These are phyloP conservation scores for Sinentomon sp. DNA, from an alignment of 2,888 invertebrate species.

Conservation along the genomic window DNA sequence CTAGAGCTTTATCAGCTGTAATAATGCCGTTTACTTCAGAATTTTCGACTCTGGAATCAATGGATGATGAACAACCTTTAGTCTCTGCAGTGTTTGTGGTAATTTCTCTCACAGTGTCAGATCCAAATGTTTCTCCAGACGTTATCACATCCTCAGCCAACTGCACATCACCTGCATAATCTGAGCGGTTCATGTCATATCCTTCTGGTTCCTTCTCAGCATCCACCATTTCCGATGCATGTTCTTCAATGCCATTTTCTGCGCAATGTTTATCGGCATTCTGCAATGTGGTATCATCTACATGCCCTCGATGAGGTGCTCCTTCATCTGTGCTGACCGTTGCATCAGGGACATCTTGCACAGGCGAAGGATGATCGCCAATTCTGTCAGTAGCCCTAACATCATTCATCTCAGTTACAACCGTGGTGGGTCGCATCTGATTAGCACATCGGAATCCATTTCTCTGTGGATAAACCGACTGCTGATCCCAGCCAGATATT, in stretches of 20 bases:
- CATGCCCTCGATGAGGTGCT: neutral
- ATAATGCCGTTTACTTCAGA: no score
- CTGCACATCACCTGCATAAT: no score
- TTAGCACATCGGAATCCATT: conserved; percentile 12
- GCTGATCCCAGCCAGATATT: conserved; percentile 73
- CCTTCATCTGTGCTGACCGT: neutral
- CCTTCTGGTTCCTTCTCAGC: conserved; percentile 20
- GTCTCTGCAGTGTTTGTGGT: no score
- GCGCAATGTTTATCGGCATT: neutral
- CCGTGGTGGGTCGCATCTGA: conserved; percentile 8
- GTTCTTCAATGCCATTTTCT: conserved; percentile 11
- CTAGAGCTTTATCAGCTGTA: no score
- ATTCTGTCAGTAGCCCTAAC: conserved; percentile 11
- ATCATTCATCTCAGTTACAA: conserved; percentile 15
- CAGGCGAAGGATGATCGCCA: neutral
- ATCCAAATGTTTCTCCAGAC: no score
- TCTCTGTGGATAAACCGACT: no score
- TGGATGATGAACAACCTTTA: no score
- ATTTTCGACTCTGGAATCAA: no score
- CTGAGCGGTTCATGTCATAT: no score
- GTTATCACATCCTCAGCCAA: no score
- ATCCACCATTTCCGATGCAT: conserved; percentile 22
- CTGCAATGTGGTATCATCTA: neutral
- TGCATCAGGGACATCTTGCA: neutral
- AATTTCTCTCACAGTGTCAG: no score